These are phyloP conservation scores for Congeria kusceri DNA, from an alignment of 2,888 invertebrate genomes.

Conservation along the genomic window DNA sequence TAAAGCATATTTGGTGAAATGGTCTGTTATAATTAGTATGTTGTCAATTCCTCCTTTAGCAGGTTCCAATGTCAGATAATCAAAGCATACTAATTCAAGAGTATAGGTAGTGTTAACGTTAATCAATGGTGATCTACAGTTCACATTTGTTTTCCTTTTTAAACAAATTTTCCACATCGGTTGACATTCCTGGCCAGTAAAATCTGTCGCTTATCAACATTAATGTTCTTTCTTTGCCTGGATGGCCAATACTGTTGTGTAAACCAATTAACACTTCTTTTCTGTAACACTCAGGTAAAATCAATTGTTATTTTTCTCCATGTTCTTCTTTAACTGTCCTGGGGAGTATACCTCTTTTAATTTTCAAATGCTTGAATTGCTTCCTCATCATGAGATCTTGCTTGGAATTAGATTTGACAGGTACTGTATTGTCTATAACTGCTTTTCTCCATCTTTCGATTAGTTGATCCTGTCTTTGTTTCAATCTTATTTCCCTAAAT, in stretches of 20 bases:
- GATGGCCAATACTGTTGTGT: constrained; percentile 32
- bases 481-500: background rate
- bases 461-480: background rate
- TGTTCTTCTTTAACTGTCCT: background rate
- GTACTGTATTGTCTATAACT: background rate
- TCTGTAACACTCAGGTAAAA: constrained; percentile 8
- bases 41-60: constrained; percentile 18
- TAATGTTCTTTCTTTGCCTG: constrained; percentile 22
- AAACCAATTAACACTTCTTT: constrained; percentile 12
- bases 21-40: constrained; percentile 27
- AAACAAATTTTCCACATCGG: constrained; percentile 24
- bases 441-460: constrained; percentile 3
- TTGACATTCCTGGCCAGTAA: constrained; percentile 28
- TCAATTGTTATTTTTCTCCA: constrained; percentile 15
- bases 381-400: constrained; percentile 16
- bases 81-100: constrained; percentile 27
- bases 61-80: constrained; percentile 18
- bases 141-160: background rate
- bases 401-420: background rate
- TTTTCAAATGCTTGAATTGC: constrained; percentile 10
- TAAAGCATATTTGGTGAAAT: constrained; percentile 25
- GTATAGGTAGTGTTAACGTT: constrained; percentile 22
- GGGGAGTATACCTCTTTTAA: constrained; percentile 24
- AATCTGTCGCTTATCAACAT: constrained; percentile 18
- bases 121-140: constrained; percentile 4